Evolutionary conservation across 2,113 vertebrate species (phyloP).

Genomic region (Chionis minor): DNA sequence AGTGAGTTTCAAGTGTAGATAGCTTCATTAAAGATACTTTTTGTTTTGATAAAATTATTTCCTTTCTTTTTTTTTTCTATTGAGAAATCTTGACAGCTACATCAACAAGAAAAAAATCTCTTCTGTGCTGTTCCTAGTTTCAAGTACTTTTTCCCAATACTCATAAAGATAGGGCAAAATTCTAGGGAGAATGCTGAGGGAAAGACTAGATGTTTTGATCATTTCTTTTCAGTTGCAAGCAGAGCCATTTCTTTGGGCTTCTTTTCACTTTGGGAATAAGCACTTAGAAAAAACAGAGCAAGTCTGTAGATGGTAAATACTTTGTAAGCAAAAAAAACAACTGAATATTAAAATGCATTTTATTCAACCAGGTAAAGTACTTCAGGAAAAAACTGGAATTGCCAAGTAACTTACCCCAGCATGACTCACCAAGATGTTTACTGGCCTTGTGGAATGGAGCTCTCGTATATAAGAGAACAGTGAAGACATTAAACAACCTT

Average conservation of each 20-base stretch:
- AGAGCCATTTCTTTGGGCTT: neutral
- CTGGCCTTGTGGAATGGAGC: neutral
- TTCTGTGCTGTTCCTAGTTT: neutral
- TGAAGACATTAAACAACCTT: fast-evolving
- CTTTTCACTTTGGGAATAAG: neutral
- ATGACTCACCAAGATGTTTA: fast-evolving
- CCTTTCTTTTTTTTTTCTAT: neutral
- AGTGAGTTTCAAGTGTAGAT: neutral
- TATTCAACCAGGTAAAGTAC: neutral
- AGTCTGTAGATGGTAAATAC: too few species aligned
- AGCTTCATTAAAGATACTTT: neutral
- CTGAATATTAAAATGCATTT: neutral
- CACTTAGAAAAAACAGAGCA: neutral
- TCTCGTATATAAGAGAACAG: fast-evolving
- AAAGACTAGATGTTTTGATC: neutral
- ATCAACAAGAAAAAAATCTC: neutral
- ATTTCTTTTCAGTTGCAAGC: neutral
- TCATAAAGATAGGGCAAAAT: neutral
- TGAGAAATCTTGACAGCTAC: neutral
- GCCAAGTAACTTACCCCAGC: too few species aligned
- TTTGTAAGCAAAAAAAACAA: neutral
- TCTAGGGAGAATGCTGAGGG: neutral
- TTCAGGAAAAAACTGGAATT: neutral
- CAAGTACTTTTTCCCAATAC: neutral
- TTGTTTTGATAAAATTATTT: neutral